Evolutionary conservation across 2,888 invertebrate genomes (phyloP), one percentile per base, ranked within the genome.

Genomic region (Eristalis pertinax): DNA sequence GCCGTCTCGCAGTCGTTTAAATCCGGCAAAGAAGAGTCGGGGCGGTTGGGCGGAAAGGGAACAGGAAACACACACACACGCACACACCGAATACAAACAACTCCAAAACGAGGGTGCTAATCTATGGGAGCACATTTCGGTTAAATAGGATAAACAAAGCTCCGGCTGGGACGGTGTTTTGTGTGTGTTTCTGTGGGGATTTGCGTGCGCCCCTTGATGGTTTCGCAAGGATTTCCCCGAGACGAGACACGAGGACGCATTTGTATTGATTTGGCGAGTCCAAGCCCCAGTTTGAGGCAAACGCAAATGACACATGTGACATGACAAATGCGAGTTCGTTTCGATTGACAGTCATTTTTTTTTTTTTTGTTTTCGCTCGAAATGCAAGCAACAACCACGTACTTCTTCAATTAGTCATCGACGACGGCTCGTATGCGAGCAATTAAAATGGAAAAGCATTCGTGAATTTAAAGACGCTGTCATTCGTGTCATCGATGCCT

Each of bases 401-500:
- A 60, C 35, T 35, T 19, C 80, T n/a, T 41, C 75, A 65, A 76
- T 81, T 81, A 81, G 81, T 76, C 76, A 76, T 35, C 24, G 69
- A 58, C 32, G 7, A 1, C 8, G 32, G 32, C 41, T n/a, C 41
- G 35, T n/a, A 58, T 60, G 35, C 69, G 67, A 22, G 19, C 69
- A 70, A 77, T 82, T 77, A 76, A 77, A 62, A 82, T 77, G 82
- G 76, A 82, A 77, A 70, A 43, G 77, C 76, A 82, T 76, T 77
- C 77, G 82, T 32, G 60, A 62, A 41, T 72, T 68, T 22, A 24
- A 22, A 24, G 62, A 65, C 65, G 62, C 15, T n/a, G 19, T 68
- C 7, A 4, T 26, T 15, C n/a, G 26, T 60, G 26, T 15, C 26
- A 11, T n/a, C 10, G 60, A 7, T 60, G 60, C 60, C 60, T 22